Base-by-base conservation (phyloP, 2,888 invertebrate species). In the Leptothorax acervorum region DNA sequence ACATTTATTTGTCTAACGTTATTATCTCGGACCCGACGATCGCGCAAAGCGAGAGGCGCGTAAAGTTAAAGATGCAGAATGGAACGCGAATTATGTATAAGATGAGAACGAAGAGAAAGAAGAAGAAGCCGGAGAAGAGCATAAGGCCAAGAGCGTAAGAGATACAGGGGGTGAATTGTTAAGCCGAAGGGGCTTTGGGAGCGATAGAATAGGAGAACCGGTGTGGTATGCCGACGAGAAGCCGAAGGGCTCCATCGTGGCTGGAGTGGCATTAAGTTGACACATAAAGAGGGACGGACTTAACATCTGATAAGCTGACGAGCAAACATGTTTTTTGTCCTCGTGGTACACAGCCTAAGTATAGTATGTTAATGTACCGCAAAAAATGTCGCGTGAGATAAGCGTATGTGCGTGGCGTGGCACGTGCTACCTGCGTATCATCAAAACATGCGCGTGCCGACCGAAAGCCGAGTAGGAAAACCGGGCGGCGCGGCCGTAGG, bases 191-290 rank as follows among this genome's bases (percentile, higher is more conserved):
- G 23, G 45, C 48, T 68, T 79, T n/a, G 35, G 45, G 42, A 53
- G 63, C 23, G 48, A 65, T 60, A 45, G 48, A 12, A 45, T 12
- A 28, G 42, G 35, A 51, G 68, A 83, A 83, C 66, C 51, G 74
- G 83, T 23, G 81, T 71, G 78, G 85, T 82, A 70, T 66, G 70
- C 74, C 81, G 85, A 89, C 87, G 85, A 79, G 73, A 85, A 73
- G 73, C 42, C 48, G 86, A 89, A 86, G 82, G 89, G 87, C 88
- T 91, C 85, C 89, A 51, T 87, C 75, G 86, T 82, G 88, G 87
- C 84, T 92, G 89, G 90, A 92, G 92, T 92, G 90, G 92, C 89
- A 92, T 92, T 92, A 92, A 92, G 92, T 92, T 92, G 92, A 92
- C 91, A 90, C 86, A 90, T 89, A 92, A 92, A 92, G 92, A 90